Conservation (phyloP, 1,140 invertebrate genomes). For the Pteromalus puparum region DNA sequence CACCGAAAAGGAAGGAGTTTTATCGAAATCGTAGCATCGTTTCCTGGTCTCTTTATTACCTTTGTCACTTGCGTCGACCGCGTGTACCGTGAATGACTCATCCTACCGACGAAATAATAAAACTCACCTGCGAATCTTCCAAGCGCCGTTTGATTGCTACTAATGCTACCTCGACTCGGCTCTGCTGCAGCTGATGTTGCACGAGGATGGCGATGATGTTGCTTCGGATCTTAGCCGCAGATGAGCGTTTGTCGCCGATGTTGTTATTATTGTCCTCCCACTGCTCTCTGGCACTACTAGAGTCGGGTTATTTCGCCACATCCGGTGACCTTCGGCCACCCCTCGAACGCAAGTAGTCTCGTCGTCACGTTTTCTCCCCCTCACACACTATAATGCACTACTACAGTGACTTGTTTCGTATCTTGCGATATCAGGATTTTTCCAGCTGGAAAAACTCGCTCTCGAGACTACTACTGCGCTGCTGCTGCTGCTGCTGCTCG, state of each 20-base stretch:
- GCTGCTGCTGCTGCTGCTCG: not conserved
- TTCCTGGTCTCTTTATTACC: not conserved
- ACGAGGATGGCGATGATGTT: not conserved
- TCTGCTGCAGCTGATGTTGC: conserved; percentile 58
- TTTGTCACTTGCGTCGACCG: not conserved
- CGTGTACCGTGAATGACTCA: too few species aligned
- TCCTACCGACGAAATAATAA: not conserved
- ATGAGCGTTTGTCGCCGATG: not conserved
- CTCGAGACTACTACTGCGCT: conserved; percentile 25
- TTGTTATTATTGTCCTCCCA: conserved; percentile 60
- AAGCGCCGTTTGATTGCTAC: not conserved
- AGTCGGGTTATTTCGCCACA: conserved; percentile 61
- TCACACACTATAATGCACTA: not conserved
- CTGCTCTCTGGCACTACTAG: conserved; percentile 45
- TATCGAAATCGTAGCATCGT: not conserved
- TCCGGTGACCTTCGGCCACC: conserved; percentile 68
- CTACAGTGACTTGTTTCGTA: not conserved
- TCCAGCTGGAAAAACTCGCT: conserved; percentile 45
- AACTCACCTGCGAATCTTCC: conserved; percentile 21
- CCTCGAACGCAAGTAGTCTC: conserved; percentile 11
- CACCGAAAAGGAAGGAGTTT: not conserved
- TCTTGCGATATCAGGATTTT: conserved; percentile 16
- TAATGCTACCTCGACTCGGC: conserved; percentile 65
- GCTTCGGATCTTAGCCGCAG: not conserved
- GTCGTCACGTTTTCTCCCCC: not conserved